A percentile compares a stretch with the other conserved stretches of the same genome.
Conservation (phyloP, 2,888 invertebrate species). For the Timema cristinae region DNA sequence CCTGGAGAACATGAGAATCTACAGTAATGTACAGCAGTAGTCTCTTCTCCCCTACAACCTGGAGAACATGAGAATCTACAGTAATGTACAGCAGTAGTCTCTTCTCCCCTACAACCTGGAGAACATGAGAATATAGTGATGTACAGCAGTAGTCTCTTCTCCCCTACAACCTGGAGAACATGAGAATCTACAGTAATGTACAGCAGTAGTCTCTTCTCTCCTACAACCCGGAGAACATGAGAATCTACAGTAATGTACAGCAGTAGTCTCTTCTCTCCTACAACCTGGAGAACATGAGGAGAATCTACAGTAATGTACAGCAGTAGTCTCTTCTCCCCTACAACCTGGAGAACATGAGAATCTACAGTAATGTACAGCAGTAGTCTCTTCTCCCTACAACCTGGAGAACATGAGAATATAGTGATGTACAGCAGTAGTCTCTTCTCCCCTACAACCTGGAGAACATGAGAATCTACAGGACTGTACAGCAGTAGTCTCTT, state of each 20-base stretch:
- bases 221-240: conserved; percentile 62
- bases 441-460: conserved; percentile 81
- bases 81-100: conserved; percentile 80
- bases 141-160: conserved; percentile 83
- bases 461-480: conserved; percentile 56
- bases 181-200: conserved; percentile 67
- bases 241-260: conserved; percentile 73
- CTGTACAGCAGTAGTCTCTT: conserved; percentile 85
- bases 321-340: conserved; percentile 85
- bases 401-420: conserved; percentile 53
- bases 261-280: conserved; percentile 85
- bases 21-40: conserved; percentile 76
- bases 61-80: conserved; percentile 51
- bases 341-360: conserved; percentile 57
- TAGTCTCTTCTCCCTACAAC: conserved; percentile 88
- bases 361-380: conserved; percentile 74
- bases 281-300: conserved; percentile 55
- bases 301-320: conserved; percentile 73
- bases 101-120: conserved; percentile 81
- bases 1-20: conserved; percentile 57
- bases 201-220: conserved; percentile 82
- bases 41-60: conserved; percentile 85
- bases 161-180: conserved; percentile 67
- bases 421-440: conserved; percentile 80
- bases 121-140: conserved; percentile 57